phyloP scores from a whole-genome alignment of 2,797 vertebrate species.

The Lophotriccus pileatus region DNA sequence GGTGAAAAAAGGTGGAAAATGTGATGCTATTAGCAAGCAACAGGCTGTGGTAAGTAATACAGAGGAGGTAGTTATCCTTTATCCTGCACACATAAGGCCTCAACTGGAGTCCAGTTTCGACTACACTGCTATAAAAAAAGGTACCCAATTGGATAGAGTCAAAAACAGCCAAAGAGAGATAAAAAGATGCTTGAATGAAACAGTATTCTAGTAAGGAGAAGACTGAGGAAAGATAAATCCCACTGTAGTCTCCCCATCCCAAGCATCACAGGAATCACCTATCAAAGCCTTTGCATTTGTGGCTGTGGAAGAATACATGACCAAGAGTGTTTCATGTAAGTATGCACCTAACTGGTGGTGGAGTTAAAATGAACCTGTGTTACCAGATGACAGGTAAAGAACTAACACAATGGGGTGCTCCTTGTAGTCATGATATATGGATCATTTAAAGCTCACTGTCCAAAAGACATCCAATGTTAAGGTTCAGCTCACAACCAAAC shows the following conservation, averaged over 20 bases:
- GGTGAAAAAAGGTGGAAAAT: conserved; percentile 45
- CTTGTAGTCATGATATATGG: neutral
- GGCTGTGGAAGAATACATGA: neutral
- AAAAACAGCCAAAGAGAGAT: neutral
- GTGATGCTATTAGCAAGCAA: neutral
- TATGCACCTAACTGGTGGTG: neutral
- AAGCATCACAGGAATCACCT: neutral
- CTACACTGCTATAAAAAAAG: neutral
- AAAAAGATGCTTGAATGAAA: neutral
- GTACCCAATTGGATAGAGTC: neutral
- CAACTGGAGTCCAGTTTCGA: neutral
- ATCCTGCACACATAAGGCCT: neutral
- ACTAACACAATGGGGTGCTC: neutral
- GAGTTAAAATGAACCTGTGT: neutral
- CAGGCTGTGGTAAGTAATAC: neutral
- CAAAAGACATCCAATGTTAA: neutral
- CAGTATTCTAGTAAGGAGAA: neutral
- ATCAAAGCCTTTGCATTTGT: neutral
- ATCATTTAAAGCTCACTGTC: neutral
- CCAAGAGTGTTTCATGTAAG: neutral
- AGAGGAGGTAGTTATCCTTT: conserved; percentile 4
- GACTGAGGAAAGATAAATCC: neutral
- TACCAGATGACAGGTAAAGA: neutral
- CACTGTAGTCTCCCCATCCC: neutral
- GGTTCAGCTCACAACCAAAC: neutral